These are phyloP conservation scores for Cebidichthys violaceus DNA, from an alignment of 2,113 vertebrate genomes.

Conservation along the genomic window DNA sequence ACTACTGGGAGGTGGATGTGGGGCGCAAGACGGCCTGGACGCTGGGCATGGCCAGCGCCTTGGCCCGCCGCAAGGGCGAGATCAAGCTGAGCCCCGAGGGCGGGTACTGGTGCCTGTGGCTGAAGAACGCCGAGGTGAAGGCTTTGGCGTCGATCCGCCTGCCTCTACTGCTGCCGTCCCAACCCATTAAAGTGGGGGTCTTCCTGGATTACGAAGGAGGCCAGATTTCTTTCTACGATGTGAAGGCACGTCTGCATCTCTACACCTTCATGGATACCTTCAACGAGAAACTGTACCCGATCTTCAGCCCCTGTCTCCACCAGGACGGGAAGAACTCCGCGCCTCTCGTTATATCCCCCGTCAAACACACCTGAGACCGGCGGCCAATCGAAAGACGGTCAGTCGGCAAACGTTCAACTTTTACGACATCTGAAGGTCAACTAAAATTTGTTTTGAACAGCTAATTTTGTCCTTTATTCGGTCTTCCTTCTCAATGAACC, in stretches of 20 bases:
- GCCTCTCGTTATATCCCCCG: slow-evolving; percentile 66
- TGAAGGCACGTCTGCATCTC: slow-evolving; percentile 76
- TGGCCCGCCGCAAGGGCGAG: slow-evolving; percentile 81
- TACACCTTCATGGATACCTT: slow-evolving; percentile 82
- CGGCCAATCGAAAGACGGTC: background rate
- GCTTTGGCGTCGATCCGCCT: slow-evolving; percentile 67
- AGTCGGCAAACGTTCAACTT: background rate
- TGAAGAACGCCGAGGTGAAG: slow-evolving; percentile 82
- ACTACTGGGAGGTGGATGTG: slow-evolving; percentile 86
- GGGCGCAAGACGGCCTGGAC: slow-evolving; percentile 83
- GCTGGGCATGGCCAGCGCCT: slow-evolving; percentile 70
- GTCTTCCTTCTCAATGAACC: background rate
- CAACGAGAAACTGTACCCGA: slow-evolving; percentile 79
- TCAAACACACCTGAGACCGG: slow-evolving; percentile 76
- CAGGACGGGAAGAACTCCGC: slow-evolving; percentile 80
- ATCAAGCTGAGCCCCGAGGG: slow-evolving; percentile 83
- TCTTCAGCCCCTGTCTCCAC: slow-evolving; percentile 84
- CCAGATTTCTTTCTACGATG: slow-evolving; percentile 83
- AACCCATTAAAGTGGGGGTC: slow-evolving; percentile 78
- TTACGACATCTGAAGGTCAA: background rate
- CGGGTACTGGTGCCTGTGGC: slow-evolving; percentile 85
- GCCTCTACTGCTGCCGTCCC: slow-evolving; percentile 58
- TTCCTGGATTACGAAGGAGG: slow-evolving; percentile 85
- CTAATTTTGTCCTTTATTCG: background rate
- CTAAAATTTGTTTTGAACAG: background rate